Evolutionary conservation across 1,140 invertebrate species (phyloP).

Genomic region (Dendrolimus kikuchii): DNA sequence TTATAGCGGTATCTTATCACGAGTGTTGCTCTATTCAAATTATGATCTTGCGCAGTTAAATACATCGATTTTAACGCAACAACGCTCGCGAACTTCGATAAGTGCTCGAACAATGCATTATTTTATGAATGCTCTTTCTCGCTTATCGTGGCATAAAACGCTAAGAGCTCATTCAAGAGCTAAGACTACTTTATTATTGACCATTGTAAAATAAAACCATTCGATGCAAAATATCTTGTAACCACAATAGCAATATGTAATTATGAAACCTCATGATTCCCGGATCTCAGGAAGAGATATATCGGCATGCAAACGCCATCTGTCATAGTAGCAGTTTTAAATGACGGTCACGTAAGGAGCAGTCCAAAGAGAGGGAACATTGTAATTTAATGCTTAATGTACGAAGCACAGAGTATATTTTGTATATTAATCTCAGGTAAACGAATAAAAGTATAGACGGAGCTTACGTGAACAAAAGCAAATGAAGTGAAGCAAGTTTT

Average conservation of each 20-base stretch:
- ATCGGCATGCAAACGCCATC: not conserved
- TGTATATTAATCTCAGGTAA: too few relatives aligned
- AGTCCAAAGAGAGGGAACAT: not conserved
- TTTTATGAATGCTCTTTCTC: conserved; percentile 1
- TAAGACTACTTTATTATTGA: not conserved
- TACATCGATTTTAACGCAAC: too few relatives aligned
- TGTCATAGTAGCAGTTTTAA: not conserved
- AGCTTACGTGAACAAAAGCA: too few relatives aligned
- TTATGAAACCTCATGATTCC: too few relatives aligned
- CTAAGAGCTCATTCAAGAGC: conserved; percentile 1
- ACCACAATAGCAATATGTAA: too few relatives aligned
- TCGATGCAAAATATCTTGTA: too few relatives aligned
- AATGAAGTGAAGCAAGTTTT: too few relatives aligned
- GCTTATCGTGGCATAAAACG: conserved; percentile 4
- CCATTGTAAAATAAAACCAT: too few relatives aligned
- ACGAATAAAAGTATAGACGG: too few relatives aligned
- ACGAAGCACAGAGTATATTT: too few relatives aligned
- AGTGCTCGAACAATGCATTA: conserved; percentile 2
- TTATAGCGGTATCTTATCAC: conserved; percentile 14
- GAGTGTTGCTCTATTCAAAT: conserved; percentile 10
- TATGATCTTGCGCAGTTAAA: conserved; percentile 5
- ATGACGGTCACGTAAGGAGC: conserved; percentile 3
- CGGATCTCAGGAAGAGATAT: too few relatives aligned
- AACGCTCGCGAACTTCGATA: not conserved
- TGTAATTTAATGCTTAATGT: too few relatives aligned